Percentiles rank a stretch among this genome's conserved stretches.
Evolutionary conservation across 2,797 vertebrate genomes (phyloP).

Genomic region (Peromyscus attwateri): DNA sequence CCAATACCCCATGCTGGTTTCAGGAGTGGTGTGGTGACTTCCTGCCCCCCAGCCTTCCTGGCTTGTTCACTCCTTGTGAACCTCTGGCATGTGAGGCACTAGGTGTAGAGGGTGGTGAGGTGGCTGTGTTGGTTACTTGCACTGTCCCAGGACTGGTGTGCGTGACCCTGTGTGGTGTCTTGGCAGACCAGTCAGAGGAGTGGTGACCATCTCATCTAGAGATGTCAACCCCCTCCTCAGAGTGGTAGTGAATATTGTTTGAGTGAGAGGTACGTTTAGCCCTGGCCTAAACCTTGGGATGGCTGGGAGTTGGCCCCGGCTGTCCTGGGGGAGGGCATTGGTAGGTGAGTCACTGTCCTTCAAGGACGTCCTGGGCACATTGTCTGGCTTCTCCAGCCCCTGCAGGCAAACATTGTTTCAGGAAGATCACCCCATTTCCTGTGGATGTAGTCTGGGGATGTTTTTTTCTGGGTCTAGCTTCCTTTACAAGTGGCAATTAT

Average conservation of each 20-base stretch:
- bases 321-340: neutral
- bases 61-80: neutral
- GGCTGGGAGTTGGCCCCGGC: neutral
- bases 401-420: neutral
- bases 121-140: neutral
- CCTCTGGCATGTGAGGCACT: rapidly evolving
- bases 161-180: neutral
- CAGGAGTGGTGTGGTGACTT: neutral
- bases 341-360: slow-evolving; percentile 53
- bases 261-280: neutral
- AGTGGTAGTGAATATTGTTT: neutral
- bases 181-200: neutral
- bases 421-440: slow-evolving; percentile 66
- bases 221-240: neutral
- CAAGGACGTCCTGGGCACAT: slow-evolving; percentile 11
- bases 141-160: neutral
- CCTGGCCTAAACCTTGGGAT: neutral
- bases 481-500: slow-evolving; percentile 70
- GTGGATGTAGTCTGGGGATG: slow-evolving; percentile 13
- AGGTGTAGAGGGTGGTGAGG: neutral
- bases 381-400: neutral
- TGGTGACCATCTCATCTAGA: neutral
- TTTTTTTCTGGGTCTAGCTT: slow-evolving; percentile 65
- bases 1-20: neutral
- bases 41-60: neutral